Conservation (phyloP, 2,888 invertebrate genomes). For the Apotomis turbidana region DNA sequence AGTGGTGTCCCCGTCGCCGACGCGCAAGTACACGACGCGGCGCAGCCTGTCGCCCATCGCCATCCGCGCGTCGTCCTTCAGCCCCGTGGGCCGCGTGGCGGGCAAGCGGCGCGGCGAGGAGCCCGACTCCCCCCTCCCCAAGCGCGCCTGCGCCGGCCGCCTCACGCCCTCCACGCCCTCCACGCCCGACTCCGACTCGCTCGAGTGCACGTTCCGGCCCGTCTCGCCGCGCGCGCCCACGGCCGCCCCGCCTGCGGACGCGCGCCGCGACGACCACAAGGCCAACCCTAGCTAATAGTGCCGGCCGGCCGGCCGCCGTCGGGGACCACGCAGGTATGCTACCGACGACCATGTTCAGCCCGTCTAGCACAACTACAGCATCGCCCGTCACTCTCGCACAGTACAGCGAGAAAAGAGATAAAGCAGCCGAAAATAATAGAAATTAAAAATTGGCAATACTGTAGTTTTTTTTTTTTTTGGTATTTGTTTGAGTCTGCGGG, state of each 20-base stretch:
- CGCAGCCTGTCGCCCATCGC: constrained; percentile 95
- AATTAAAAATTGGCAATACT: no score
- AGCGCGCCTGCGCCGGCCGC: constrained; percentile 56
- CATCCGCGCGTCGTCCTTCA: constrained; percentile 89
- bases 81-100: constrained; percentile 82
- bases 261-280: constrained; percentile 54
- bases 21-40: constrained; percentile 91
- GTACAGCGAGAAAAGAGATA: no score
- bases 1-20: constrained; percentile 92
- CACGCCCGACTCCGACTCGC: constrained; percentile 76
- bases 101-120: constrained; percentile 72
- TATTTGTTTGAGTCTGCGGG: no score
- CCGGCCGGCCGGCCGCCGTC: no score
- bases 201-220: constrained; percentile 79
- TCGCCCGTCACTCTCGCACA: no score
- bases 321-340: no score
- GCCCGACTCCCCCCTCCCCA: constrained; percentile 44
- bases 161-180: constrained; percentile 68
- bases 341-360: no score
- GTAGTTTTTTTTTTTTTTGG: no score
- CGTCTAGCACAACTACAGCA: no score
- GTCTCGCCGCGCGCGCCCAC: constrained; percentile 68
- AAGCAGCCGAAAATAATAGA: no score
- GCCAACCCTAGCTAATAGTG: constrained; percentile 77
- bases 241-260: no score